These are phyloP conservation scores for Smithornis capensis DNA, from an alignment of 2,113 vertebrate species.

Conservation along the genomic window DNA sequence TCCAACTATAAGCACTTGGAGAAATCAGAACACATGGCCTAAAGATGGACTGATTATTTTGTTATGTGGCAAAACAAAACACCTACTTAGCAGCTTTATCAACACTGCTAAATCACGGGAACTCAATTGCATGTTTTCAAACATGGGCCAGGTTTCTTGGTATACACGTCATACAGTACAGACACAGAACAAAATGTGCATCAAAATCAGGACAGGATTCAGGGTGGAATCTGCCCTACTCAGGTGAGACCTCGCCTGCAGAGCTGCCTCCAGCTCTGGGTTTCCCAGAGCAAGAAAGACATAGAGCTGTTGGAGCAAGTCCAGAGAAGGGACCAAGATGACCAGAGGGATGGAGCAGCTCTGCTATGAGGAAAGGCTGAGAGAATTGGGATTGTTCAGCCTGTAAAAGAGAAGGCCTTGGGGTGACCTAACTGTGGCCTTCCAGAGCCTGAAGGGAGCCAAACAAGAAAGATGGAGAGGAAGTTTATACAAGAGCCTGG, in stretches of 20 bases:
- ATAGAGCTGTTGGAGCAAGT: fast-evolving
- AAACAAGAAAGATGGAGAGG: too few relatives aligned
- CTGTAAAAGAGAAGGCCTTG: background rate
- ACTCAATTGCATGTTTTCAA: background rate
- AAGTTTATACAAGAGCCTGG: background rate
- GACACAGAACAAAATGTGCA: background rate
- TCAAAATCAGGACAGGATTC: background rate
- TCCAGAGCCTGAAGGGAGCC: background rate
- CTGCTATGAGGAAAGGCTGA: background rate
- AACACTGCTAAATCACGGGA: background rate
- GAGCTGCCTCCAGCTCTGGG: fast-evolving
- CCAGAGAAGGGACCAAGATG: background rate
- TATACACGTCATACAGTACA: background rate
- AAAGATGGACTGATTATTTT: background rate
- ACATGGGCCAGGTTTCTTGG: background rate
- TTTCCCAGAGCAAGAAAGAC: background rate
- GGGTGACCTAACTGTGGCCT: background rate
- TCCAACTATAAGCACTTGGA: background rate
- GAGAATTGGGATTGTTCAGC: fast-evolving
- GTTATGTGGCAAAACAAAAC: background rate
- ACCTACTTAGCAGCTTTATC: background rate
- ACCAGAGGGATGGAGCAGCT: background rate
- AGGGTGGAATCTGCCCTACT: background rate
- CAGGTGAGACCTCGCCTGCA: background rate
- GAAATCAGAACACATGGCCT: background rate